phyloP scores from a whole-genome alignment of 2,888 invertebrate species.

The Hydriomena furcata region DNA sequence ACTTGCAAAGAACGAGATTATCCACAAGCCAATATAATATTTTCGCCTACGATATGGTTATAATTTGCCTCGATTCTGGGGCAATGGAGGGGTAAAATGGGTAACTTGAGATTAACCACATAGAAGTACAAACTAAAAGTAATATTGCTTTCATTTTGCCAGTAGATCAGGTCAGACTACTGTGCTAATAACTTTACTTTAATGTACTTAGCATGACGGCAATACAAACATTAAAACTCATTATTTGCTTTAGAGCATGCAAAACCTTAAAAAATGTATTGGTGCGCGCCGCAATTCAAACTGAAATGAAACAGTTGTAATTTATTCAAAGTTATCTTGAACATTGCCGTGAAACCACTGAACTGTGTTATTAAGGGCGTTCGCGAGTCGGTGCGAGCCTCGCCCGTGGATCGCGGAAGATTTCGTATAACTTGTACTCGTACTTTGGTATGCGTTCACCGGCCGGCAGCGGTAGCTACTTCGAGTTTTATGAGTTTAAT shows the following conservation, averaged over 20 bases:
- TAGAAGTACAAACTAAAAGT: constrained; percentile 6
- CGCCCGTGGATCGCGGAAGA: constrained; percentile 56
- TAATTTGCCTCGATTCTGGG: constrained; percentile 10
- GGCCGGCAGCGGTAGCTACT: constrained; percentile 48
- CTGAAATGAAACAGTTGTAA: constrained; percentile 48
- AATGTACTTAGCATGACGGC: too few relatives aligned
- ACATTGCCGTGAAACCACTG: constrained; percentile 69
- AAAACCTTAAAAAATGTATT: too few relatives aligned
- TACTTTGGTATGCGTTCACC: constrained; percentile 26
- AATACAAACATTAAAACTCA: too few relatives aligned
- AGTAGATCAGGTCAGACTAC: not conserved
- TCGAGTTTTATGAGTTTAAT: constrained; percentile 78
- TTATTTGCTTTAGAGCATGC: too few relatives aligned
- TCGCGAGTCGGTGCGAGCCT: constrained; percentile 53
- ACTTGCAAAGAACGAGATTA: constrained; percentile 38
- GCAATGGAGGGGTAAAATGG: constrained; percentile 10
- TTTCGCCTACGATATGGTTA: constrained; percentile 19
- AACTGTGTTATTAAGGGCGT: constrained; percentile 79
- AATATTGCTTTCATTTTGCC: constrained; percentile 7
- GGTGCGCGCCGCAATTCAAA: constrained; percentile 34
- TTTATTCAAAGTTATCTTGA: constrained; percentile 67
- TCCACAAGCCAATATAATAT: constrained; percentile 25
- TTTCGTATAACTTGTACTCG: constrained; percentile 39
- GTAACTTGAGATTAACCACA: constrained; percentile 13
- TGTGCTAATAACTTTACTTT: too few relatives aligned